Conservation (phyloP, 2,113 vertebrate genomes). For the Apeltes quadracus region DNA sequence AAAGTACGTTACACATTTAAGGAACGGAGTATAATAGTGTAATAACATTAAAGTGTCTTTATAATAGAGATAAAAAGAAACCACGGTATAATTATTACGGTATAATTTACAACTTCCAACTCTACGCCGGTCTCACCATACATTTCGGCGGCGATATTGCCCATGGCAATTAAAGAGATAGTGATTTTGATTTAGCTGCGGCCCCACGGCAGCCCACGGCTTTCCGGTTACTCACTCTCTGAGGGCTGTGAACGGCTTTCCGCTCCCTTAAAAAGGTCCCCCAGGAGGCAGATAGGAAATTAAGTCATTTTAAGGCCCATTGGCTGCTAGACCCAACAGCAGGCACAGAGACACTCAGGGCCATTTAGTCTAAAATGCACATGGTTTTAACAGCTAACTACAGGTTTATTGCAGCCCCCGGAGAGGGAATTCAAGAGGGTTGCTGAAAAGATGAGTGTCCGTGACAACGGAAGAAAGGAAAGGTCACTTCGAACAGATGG, state of each 20-base stretch:
- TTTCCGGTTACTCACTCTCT: constrained; percentile 51
- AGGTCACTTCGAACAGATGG: constrained; percentile 30
- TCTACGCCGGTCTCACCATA: background rate
- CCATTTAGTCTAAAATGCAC: constrained; percentile 67
- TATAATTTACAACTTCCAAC: background rate
- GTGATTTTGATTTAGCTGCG: constrained; percentile 38
- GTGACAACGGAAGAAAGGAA: constrained; percentile 25
- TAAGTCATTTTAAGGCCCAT: constrained; percentile 76
- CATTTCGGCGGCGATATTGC: constrained; percentile 6
- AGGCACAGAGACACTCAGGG: constrained; percentile 55
- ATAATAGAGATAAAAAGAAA: no score
- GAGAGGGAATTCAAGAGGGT: constrained; percentile 39
- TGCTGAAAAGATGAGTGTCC: constrained; percentile 45
- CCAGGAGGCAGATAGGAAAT: constrained; percentile 67
- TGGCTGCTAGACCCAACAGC: constrained; percentile 65
- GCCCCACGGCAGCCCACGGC: constrained; percentile 33
- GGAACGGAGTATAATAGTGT: no score
- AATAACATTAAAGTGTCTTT: no score
- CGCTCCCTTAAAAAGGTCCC: constrained; percentile 64
- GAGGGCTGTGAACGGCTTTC: constrained; percentile 52
- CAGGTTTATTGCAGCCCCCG: constrained; percentile 61
- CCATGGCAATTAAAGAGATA: constrained; percentile 24
- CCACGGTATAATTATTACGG: no score
- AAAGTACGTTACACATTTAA: no score
- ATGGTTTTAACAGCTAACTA: constrained; percentile 68